Evolutionary conservation across 2,888 invertebrate species (phyloP), one percentile per base, ranked within the genome.

Genomic region (Leptopilina myrica): DNA sequence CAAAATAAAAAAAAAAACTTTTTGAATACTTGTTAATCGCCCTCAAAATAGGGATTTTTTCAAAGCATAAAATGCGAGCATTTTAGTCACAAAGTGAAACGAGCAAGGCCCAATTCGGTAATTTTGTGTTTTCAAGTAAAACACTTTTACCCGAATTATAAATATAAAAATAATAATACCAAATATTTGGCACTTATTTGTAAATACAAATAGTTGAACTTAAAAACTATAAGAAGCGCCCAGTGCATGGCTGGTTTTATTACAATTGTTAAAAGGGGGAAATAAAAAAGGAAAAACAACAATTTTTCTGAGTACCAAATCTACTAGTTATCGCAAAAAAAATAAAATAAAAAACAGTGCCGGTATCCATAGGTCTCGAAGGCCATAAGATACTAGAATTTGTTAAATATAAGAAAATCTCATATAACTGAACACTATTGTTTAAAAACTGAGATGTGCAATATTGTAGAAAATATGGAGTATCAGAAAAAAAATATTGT

Each of bases 141-240:
- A 59, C 73, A 56, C 56, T 56, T 33, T 73, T 73, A 73, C 56
- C 73, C 56, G 73, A 73, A 73, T 33, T 33, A 73, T 33, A 33
- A 33, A 33, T 33, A 33, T 33, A 20, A 20, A 20, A 20, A 20
- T 20, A 20, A 20, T 20, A 33, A 33, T 73, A 73, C 73, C 73
- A 73, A 73, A 73, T 73, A n/a, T 56, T 73, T 73, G 73, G n/a
- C 56, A 73, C 73, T 33, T 56, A 53, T 73, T n/a, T 26, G 56
- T 73, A 56, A 40, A 73, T 33, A 73, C 0, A 4, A 33, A 33
- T 56, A 73, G 11, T 56, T 59, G 11, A 73, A 15, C 9, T 69
- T 73, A 73, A 33, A 49, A 49, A 8, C 43, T 12, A 12, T 73
- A 26, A 73, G 53, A 73, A 73, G n/a, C 69, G n/a, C 33, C 73